Evolutionary conservation across 2,113 vertebrate species (phyloP), one percentile per base, ranked within the genome.

Genomic region (Mormyrus iriodes): DNA sequence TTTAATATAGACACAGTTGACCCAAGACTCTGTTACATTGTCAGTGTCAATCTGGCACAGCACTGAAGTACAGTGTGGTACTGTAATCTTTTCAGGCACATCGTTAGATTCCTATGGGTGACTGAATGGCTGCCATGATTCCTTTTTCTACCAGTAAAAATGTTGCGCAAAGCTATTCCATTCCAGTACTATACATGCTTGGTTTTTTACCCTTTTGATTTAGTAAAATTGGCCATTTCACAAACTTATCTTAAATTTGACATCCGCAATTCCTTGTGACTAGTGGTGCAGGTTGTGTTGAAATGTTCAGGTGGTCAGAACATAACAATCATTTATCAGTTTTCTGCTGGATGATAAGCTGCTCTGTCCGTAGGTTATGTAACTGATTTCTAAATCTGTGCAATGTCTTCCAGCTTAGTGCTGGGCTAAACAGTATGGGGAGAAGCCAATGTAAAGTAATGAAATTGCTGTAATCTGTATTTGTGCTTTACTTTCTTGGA

Each of bases 1-100:
- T 94, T 92, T 95, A 95, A 95, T 95, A 94, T 96, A 95, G 95
- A 92, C 90, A 85, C 91, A 6, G 17, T 46, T 91, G 87, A 93
- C 93, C 93, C 89, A 92, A 93, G 93, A 93, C 95, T 92, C 84
- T 90, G 94, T 94, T 94, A 94, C 93, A 92, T 76, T 90, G 90
- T 91, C 90, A 95, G 95, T 94, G 92, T 92, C 95, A 91, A 89
- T 94, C 84, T 91, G 53, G 31, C 84, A 90, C 90, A 24, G 73
- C 79, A 90, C 90, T 92, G 89, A 76, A 91, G 24, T 88, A 65
- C 44, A 42, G 35, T n/a, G 52, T n/a, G 15, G 24, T 73, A 69
- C 27, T 82, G n/a, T 61, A 82, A 51, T 46, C n/a, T 55, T 2
- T 53, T 53, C 31, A 17, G 27, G 19, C 83, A 51, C 24, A 52